Evolutionary conservation across 1,140 invertebrate species (phyloP), one percentile per base, ranked within the genome.

Genomic region (Plutomurus gul): DNA sequence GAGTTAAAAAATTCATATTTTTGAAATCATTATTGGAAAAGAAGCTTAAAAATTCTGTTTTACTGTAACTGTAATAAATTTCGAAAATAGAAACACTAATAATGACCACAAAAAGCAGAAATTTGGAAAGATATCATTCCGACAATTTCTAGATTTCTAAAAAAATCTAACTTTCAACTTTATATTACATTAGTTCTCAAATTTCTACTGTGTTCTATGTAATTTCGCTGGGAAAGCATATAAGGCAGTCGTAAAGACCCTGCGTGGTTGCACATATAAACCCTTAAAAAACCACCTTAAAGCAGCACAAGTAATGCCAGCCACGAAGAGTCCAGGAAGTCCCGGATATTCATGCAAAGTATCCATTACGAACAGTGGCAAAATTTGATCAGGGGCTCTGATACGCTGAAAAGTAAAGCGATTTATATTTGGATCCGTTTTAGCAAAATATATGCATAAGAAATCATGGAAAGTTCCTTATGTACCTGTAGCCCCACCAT

Each of bases 171-270:
- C n/a, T n/a, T n/a, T n/a, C n/a, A n/a, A n/a, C n/a, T n/a, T n/a
- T n/a, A n/a, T 90, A 90, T 83, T 89, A 91, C 1, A 94, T 90
- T 73, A 5, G 93, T 93, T 37, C 95, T 85, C 36, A n/a, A n/a
- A n/a, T n/a, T n/a, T n/a, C n/a, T n/a, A n/a, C n/a, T n/a, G n/a
- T n/a, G 40, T 43, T 43, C n/a, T 43, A 43, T 43, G 40, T 43
- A 43, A 8, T 43, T n/a, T 43, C 40, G 40, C n/a, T 43, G 40
- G 40, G 40, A 43, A n/a, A 43, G 40, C 40, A 8, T 43, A 43
- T 10, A 43, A n/a, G n/a, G n/a, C n/a, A 96, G 87, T 86, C 97
- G 95, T 1, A 97, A 91, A 89, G 96, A 92, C 0, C 91, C 88
- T 86, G 96, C n/a, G n/a, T n/a, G n/a, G n/a, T n/a, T n/a, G n/a